Evolutionary conservation across 2,113 vertebrate species (phyloP).

Genomic region (Aegithalos caudatus): DNA sequence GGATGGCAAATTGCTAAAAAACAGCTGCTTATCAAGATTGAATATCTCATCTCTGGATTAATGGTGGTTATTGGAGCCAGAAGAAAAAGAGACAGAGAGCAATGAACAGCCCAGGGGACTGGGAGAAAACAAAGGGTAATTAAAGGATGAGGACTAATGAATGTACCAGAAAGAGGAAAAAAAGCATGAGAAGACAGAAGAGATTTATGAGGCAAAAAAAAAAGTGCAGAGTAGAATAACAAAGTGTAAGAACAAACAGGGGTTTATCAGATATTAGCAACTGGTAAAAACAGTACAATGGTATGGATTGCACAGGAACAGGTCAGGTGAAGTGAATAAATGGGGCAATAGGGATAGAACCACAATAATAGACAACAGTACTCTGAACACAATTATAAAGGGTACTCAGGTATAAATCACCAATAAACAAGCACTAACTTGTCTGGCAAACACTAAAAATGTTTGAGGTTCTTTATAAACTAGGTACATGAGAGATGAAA

Average conservation of each 20-base stretch:
- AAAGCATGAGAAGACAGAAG: background rate
- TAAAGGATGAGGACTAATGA: slow-evolving; percentile 38
- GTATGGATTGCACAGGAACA: background rate
- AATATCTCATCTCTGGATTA: slow-evolving; percentile 34
- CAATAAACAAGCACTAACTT: background rate
- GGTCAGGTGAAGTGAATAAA: background rate
- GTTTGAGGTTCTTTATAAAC: background rate
- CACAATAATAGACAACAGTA: background rate
- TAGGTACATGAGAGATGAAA: background rate
- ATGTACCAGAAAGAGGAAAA: background rate
- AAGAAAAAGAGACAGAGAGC: slow-evolving; percentile 39
- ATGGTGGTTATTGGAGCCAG: slow-evolving; percentile 13
- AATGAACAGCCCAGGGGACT: background rate
- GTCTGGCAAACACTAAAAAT: background rate
- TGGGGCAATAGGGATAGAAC: background rate
- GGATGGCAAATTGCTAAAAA: slow-evolving; percentile 41
- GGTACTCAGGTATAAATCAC: background rate
- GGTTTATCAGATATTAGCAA: background rate
- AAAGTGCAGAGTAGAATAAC: background rate
- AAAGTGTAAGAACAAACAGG: background rate
- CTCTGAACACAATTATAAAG: background rate
- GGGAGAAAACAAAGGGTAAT: slow-evolving; percentile 6
- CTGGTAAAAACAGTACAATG: background rate
- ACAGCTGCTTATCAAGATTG: slow-evolving; percentile 41
- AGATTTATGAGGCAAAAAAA: background rate